Evolutionary conservation across 2,797 vertebrate species (phyloP).

Genomic region (Parambassis ranga): DNA sequence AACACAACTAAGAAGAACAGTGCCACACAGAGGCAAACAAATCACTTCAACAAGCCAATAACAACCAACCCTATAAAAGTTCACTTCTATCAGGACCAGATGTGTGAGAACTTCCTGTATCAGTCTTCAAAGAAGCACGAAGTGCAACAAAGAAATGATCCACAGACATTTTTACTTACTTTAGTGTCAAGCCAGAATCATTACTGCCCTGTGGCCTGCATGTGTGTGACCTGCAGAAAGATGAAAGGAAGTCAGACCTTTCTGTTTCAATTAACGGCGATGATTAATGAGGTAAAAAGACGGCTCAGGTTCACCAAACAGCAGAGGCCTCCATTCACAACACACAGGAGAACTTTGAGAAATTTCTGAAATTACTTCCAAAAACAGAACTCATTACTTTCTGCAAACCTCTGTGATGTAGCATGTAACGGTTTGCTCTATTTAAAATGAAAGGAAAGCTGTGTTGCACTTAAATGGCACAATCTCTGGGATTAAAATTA

Average conservation of each 20-base stretch:
- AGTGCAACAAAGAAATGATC: conserved; percentile 10
- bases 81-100: conserved; percentile 49
- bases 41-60: conserved; percentile 36
- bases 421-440: neutral
- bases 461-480: too few relatives aligned
- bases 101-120: conserved; percentile 11
- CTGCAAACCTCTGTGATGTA: neutral
- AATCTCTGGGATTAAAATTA: too few relatives aligned
- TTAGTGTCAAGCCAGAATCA: conserved; percentile 18
- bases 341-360: neutral
- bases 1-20: too few relatives aligned
- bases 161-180: conserved; percentile 27
- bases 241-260: conserved; percentile 41
- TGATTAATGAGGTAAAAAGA: conserved; percentile 50
- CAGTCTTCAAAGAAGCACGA: conserved; percentile 43
- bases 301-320: conserved; percentile 22
- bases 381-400: conserved; percentile 35
- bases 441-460: neutral
- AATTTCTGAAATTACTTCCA: conserved; percentile 22
- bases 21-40: too few relatives aligned
- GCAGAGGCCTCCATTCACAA: conserved; percentile 7
- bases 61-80: too few relatives aligned
- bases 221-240: conserved; percentile 12
- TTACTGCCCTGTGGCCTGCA: neutral
- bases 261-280: conserved; percentile 31